Conservation (phyloP, 2,888 invertebrate species). For the Venusia cambrica region DNA sequence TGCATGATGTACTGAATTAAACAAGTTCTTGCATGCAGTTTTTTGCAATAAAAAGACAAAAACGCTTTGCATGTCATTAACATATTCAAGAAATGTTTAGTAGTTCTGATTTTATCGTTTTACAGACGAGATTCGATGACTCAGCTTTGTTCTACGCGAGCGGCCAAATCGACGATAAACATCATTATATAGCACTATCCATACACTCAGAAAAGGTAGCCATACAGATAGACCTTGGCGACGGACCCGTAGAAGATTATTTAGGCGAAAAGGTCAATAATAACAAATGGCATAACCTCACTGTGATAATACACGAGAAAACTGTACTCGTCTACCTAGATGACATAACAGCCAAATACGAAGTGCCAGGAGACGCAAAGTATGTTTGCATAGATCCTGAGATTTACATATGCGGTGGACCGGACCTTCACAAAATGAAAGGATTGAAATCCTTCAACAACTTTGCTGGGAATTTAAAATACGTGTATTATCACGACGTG, state of each 20-base stretch:
- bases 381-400: slow-evolving; percentile 95
- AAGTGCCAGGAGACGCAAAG: slow-evolving; percentile 84
- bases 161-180: slow-evolving; percentile 92
- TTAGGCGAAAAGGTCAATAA: slow-evolving; percentile 86
- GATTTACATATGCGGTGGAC: slow-evolving; percentile 95
- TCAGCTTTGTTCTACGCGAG: slow-evolving; percentile 96
- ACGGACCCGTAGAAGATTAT: slow-evolving; percentile 85
- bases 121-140: slow-evolving; percentile 93
- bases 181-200: slow-evolving; percentile 94
- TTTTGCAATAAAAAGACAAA: slow-evolving; percentile 20
- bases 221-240: slow-evolving; percentile 93
- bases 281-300: slow-evolving; percentile 94
- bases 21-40: slow-evolving; percentile 21
- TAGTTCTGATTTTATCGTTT: slow-evolving; percentile 22
- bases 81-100: slow-evolving; percentile 5
- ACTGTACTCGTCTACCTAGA: slow-evolving; percentile 89
- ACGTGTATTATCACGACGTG: slow-evolving; percentile 95
- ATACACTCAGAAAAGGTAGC: slow-evolving; percentile 91
- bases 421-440: slow-evolving; percentile 90
- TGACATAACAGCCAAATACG: slow-evolving; percentile 84
- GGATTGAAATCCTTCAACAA: slow-evolving; percentile 91
- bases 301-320: slow-evolving; percentile 89
- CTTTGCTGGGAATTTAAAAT: slow-evolving; percentile 94
- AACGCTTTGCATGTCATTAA: slow-evolving; percentile 16
- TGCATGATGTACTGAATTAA: slow-evolving; percentile 21